phyloP scores from a whole-genome alignment of 2,888 invertebrate species.

The Augochlorella aurata region DNA sequence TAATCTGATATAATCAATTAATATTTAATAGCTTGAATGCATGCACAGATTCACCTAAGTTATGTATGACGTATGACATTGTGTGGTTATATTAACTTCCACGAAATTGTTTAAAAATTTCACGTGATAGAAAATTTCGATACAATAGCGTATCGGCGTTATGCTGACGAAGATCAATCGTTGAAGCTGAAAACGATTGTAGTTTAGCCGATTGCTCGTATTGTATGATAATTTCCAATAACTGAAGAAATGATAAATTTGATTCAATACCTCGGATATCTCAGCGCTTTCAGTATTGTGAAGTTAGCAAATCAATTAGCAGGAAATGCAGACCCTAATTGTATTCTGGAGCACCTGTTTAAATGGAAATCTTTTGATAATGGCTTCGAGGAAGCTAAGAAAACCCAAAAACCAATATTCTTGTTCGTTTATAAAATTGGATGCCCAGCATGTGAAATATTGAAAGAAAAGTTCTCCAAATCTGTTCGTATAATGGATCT shows the following conservation, averaged over 20 bases:
- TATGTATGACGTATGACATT: background rate
- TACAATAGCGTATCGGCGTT: background rate
- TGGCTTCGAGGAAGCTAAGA: conserved; percentile 70
- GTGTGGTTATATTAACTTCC: background rate
- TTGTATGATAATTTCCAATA: background rate
- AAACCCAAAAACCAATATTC: conserved; percentile 84
- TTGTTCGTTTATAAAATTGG: conserved; percentile 87
- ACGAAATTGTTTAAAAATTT: background rate
- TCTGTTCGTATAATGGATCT: conserved; percentile 84
- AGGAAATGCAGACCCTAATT: conserved; percentile 40
- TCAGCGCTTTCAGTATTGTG: conserved; percentile 58
- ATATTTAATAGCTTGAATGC: conserved; percentile 11
- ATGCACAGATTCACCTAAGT: background rate
- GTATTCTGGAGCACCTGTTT: conserved; percentile 65
- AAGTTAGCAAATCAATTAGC: conserved; percentile 56
- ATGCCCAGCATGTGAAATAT: conserved; percentile 86
- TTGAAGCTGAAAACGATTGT: background rate
- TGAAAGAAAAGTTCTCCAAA: conserved; percentile 85
- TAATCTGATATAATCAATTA: background rate
- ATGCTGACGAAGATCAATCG: background rate
- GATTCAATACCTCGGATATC: conserved; percentile 59
- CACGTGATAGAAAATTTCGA: background rate
- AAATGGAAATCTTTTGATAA: conserved; percentile 68
- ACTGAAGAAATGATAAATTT: conserved; percentile 26
- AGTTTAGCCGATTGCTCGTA: conserved; percentile 19